Percentiles rank a stretch among this genome's conserved stretches.
Conservation (phyloP, 2,888 invertebrate genomes). For the Subacronicta megacephala region DNA sequence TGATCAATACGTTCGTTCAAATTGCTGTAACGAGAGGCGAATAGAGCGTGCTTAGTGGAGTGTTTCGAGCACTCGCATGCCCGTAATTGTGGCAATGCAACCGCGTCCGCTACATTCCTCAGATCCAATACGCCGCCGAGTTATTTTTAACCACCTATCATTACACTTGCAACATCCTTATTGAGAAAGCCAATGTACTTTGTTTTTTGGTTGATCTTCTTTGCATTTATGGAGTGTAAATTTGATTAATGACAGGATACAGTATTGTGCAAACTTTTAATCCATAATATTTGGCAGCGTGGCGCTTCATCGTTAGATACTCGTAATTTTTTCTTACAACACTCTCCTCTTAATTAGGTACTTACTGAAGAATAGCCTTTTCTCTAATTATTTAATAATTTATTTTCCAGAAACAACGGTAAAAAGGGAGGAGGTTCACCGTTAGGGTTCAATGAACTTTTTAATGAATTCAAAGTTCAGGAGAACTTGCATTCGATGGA, state of each 20-base stretch:
- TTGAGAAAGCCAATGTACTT: slow-evolving; percentile 49
- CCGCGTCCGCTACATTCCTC: slow-evolving; percentile 82
- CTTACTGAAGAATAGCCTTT: too few relatives aligned
- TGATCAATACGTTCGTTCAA: slow-evolving; percentile 66
- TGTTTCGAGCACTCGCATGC: slow-evolving; percentile 81
- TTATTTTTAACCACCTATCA: slow-evolving; percentile 60
- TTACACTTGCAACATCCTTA: slow-evolving; percentile 58
- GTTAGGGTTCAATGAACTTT: slow-evolving; percentile 95
- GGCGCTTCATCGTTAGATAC: too few relatives aligned
- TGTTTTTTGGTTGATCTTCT: slow-evolving; percentile 24
- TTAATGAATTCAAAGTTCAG: slow-evolving; percentile 96
- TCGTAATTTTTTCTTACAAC: background rate
- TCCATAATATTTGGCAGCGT: background rate
- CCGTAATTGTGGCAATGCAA: slow-evolving; percentile 79
- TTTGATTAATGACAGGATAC: slow-evolving; percentile 28
- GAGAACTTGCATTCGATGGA: slow-evolving; percentile 96
- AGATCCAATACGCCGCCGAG: slow-evolving; percentile 68
- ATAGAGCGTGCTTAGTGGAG: slow-evolving; percentile 76
- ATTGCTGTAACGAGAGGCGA: slow-evolving; percentile 72
- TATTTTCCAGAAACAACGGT: slow-evolving; percentile 88
- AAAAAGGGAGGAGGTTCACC: slow-evolving; percentile 93
- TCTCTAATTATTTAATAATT: background rate
- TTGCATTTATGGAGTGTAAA: slow-evolving; percentile 7
- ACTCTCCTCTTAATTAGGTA: background rate
- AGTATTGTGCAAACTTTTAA: slow-evolving; percentile 18